Evolutionary conservation across 2,113 vertebrate species (phyloP), one percentile per base, ranked within the genome.

Genomic region (Baryphthengus martii): DNA sequence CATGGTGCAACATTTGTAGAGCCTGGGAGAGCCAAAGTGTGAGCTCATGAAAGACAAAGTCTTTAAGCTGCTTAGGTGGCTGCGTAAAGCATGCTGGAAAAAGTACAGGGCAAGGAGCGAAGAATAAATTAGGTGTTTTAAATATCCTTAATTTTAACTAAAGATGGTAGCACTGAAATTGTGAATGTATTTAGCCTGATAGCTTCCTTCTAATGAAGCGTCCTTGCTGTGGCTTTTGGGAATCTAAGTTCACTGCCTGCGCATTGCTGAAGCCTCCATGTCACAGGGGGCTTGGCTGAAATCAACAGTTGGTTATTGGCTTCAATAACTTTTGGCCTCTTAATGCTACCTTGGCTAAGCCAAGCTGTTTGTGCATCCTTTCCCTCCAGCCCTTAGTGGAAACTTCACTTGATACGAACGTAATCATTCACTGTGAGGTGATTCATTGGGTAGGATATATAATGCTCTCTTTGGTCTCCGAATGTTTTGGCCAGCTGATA

Each of bases 401-500:
- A 94, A 82, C 29, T 70, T 87, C 56, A 18, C 33, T 87, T 75
- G n/a, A n/a, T 11, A 9, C 18, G 73, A 68, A 72, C 1, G 9
- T 72, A 29, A 53, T 58, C 1, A 0, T 79, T 78, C 2, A 4
- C 71, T 0, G 0, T 49, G 61, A 88, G 74, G 71, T 89, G 93
- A 94, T 89, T 88, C 80, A 85, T 47, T 56, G 74, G 58, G 14
- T 59, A 73, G 84, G 58, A 89, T 70, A 58, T 47, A 70, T 33
- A 89, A 85, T 2, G 13, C 49, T 73, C 49, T 56, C 25, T 15
- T 74, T 68, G 65, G 44, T 92, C 70, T 86, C 75, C 0, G 5
- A 68, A 59, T 37, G 24, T 79, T 85, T 91, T 76, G 89, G 55
- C 90, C 77, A 79, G 55, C 74, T 92, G 89, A 94, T 95, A 95